A percentile compares a stretch with the other conserved stretches of the same genome.
Conservation (phyloP, 1,140 invertebrate genomes). For the Pseudobourletiella spinata region DNA sequence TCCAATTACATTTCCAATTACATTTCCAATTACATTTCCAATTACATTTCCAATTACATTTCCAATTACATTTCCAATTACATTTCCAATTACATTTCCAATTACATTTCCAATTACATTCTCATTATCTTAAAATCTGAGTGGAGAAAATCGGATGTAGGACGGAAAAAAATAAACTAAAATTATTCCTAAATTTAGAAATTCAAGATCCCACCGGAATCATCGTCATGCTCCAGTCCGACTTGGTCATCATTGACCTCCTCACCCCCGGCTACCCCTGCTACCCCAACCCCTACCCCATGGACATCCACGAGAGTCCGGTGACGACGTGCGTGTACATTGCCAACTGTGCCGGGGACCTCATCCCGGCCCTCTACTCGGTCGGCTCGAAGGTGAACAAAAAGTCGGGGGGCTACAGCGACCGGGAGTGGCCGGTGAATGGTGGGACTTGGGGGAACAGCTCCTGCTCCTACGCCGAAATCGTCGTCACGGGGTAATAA, state of each 20-base stretch:
- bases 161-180: no score
- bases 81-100: no score
- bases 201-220: constrained; percentile 95
- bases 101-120: no score
- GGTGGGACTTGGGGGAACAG: constrained; percentile 68
- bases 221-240: constrained; percentile 93
- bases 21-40: no score
- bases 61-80: no score
- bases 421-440: constrained; percentile 67
- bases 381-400: constrained; percentile 61
- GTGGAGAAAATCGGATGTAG: no score
- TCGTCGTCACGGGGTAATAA: constrained; percentile 83
- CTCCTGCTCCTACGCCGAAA: constrained; percentile 90
- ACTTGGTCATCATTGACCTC: constrained; percentile 95
- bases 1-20: no score
- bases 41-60: no score
- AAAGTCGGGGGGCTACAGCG: constrained; percentile 75
- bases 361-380: constrained; percentile 88
- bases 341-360: constrained; percentile 73
- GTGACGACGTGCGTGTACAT: constrained; percentile 76
- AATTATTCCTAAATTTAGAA: constrained; percentile 69
- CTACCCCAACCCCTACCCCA: constrained; percentile 98
- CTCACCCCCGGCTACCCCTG: constrained; percentile 90
- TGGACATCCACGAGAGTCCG: constrained; percentile 96
- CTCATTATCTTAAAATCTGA: neutral